Evolutionary conservation across 2,113 vertebrate genomes (phyloP), one percentile per base, ranked within the genome.

Genomic region (Microtus pennsylvanicus): DNA sequence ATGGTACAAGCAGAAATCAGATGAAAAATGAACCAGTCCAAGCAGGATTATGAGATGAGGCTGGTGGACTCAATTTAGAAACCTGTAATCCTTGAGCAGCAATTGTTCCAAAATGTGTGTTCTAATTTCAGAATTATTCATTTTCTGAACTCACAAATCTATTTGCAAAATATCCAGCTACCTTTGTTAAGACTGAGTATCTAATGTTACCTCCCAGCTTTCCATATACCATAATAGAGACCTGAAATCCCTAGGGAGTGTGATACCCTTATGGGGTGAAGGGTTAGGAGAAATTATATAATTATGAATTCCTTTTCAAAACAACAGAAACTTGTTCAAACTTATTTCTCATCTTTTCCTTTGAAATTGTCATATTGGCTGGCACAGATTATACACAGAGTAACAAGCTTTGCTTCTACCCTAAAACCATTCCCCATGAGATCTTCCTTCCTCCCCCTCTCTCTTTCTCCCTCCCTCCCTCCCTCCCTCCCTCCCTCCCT

Each of bases 91-190:
- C 26, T n/a, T 91, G 5, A 21, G 6, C 45, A 38, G 5, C 45
- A 38, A 67, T 16, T 11, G 10, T 74, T 69, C 24, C 7, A 67
- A 90, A 87, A 85, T 77, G 75, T 38, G 3, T 42, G 67, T 74
- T 69, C 35, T 76, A n/a, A 85, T 90, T 85, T 87, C 42, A 82
- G 52, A 96, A 86, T 65, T 76, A 50, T 6, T 69, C 14, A 92
- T 35, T 93, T 87, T 90, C 47, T 80, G 35, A 87, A 94, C 83
- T 87, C 58, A 81, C 52, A 28, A 86, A 93, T 89, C 70, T 76
- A 0, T 24, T 2, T 52, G 12, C 35, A 80, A 78, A 42, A 35
- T 47, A 80, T 85, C 21, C 19, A 28, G 45, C 22, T n/a, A 76
- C 21, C 2, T 4, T n/a, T 14, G 42, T 22, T 30, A 55, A 30